These are phyloP conservation scores for Galagoides demidoff DNA, from an alignment of 2,797 vertebrate species.

Conservation along the genomic window DNA sequence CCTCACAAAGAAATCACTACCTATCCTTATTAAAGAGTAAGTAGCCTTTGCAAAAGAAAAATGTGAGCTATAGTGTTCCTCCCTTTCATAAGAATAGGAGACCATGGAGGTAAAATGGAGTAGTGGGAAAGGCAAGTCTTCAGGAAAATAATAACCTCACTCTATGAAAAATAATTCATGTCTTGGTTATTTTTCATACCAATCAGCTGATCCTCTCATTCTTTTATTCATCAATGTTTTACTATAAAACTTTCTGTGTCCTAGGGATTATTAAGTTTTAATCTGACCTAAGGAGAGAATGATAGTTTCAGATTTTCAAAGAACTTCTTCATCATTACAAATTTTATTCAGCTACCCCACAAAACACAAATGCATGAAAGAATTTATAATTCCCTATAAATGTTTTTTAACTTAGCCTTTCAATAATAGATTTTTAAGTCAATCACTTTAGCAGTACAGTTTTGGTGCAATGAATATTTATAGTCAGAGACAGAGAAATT, in stretches of 20 bases:
- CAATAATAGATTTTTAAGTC: neutral
- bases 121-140: conserved; percentile 14
- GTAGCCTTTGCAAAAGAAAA: conserved; percentile 70
- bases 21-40: conserved; percentile 81
- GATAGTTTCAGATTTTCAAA: conserved; percentile 22
- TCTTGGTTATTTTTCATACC: conserved; percentile 45
- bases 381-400: neutral
- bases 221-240: conserved; percentile 36
- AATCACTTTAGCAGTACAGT: neutral
- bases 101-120: conserved; percentile 62
- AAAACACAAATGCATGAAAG: neutral
- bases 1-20: conserved; percentile 70
- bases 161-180: conserved; percentile 40
- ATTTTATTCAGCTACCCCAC: neutral
- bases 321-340: neutral
- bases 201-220: neutral
- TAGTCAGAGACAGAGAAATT: neutral
- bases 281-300: neutral
- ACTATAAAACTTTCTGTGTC: neutral
- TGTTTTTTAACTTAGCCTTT: neutral
- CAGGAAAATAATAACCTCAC: conserved; percentile 47
- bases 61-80: conserved; percentile 60
- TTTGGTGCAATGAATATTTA: neutral
- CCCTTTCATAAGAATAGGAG: conserved; percentile 51
- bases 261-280: conserved; percentile 37